These are phyloP conservation scores for Petromus typicus DNA, from an alignment of 2,113 vertebrate species.

Conservation along the genomic window DNA sequence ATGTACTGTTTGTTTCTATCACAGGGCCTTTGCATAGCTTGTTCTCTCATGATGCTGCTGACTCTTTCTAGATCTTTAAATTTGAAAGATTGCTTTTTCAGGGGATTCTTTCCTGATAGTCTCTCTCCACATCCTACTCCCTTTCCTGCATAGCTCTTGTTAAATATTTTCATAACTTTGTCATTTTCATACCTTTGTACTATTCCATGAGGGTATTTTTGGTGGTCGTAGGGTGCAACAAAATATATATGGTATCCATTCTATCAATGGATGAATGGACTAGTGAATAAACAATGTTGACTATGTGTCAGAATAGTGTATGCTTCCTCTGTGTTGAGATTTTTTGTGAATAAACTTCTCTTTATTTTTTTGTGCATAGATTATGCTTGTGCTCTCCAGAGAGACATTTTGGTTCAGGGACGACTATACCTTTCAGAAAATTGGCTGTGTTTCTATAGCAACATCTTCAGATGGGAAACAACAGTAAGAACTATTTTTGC, in stretches of 20 bases:
- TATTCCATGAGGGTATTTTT: neutral
- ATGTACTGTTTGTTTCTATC: neutral
- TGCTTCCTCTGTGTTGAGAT: neutral
- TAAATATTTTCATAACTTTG: neutral
- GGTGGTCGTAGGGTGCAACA: neutral
- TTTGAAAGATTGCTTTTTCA: constrained; percentile 13
- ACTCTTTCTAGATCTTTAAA: constrained; percentile 25
- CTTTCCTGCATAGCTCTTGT: neutral
- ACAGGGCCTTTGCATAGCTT: neutral
- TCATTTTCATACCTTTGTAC: neutral
- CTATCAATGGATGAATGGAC: neutral
- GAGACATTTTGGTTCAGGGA: constrained; percentile 96
- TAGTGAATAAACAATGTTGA: neutral
- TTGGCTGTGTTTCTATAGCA: constrained; percentile 97
- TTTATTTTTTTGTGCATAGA: constrained; percentile 85
- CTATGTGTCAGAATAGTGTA: neutral
- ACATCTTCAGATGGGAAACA: constrained; percentile 95
- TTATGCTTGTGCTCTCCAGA: constrained; percentile 96
- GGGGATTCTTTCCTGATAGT: neutral
- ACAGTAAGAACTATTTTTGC: constrained; percentile 87
- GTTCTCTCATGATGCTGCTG: neutral
- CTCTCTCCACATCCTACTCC: neutral
- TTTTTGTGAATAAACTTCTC: constrained; percentile 44
- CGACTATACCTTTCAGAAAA: constrained; percentile 95
- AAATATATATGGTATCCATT: neutral